These are phyloP conservation scores for Pollenia angustigena DNA, from an alignment of 2,888 invertebrate genomes.

Conservation along the genomic window DNA sequence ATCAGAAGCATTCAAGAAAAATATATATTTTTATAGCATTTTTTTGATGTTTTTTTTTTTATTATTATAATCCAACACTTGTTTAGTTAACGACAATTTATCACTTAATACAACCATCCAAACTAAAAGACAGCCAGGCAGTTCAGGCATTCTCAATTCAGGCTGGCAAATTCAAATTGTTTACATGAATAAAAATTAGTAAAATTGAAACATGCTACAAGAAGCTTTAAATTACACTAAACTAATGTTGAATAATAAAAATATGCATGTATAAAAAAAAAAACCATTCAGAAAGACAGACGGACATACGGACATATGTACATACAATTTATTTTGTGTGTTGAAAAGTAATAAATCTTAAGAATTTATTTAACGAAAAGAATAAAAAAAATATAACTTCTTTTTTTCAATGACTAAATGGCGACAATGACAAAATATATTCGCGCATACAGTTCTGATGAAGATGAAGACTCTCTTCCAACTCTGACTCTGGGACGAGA, in stretches of 20 bases:
- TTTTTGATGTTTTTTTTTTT: slow-evolving; percentile 12
- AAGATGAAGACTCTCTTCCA: slow-evolving; percentile 26
- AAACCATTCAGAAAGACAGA: neutral
- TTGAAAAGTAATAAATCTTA: slow-evolving; percentile 69
- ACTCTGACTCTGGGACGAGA: slow-evolving; percentile 3
- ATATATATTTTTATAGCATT: slow-evolving; percentile 15
- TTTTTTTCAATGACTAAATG: slow-evolving; percentile 56
- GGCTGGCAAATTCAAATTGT: slow-evolving; percentile 43
- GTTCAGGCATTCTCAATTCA: neutral
- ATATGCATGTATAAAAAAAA: neutral
- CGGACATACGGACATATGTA: neutral
- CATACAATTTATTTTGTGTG: slow-evolving; percentile 30
- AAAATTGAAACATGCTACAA: slow-evolving; percentile 48
- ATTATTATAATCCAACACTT: slow-evolving; percentile 66
- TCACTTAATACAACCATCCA: slow-evolving; percentile 59
- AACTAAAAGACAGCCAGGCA: neutral
- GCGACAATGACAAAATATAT: slow-evolving; percentile 52
- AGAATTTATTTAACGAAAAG: slow-evolving; percentile 69
- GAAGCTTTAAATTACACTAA: slow-evolving; percentile 56
- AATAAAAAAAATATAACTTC: slow-evolving; percentile 11
- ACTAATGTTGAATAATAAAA: slow-evolving; percentile 56
- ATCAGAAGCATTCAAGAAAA: slow-evolving; percentile 8
- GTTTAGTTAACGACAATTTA: slow-evolving; percentile 71
- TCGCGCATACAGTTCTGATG: neutral
- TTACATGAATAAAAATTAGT: slow-evolving; percentile 57